phyloP scores from a whole-genome alignment of 2,113 vertebrate species.

The Cochlearius cochlearius region DNA sequence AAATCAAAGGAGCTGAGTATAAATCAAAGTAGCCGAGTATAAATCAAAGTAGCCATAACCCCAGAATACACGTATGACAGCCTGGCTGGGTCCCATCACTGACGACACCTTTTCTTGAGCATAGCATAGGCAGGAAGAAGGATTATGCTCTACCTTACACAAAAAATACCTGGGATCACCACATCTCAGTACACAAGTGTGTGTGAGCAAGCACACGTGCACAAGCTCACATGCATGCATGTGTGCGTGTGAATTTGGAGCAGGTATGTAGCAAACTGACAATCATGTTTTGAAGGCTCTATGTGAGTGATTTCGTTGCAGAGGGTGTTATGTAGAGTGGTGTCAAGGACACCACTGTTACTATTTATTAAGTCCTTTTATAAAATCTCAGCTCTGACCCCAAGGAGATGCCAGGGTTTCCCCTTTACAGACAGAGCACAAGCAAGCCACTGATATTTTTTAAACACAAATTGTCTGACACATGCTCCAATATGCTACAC shows the following conservation, averaged over 20 bases:
- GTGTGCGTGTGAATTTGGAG: not conserved
- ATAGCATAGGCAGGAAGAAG: not conserved
- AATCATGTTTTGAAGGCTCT: not conserved
- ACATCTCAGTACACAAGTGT: not conserved
- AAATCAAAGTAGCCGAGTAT: not conserved
- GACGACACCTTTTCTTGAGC: not conserved
- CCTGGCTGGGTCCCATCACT: not conserved
- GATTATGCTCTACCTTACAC: not conserved
- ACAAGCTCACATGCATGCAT: not conserved
- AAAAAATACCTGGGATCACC: not conserved
- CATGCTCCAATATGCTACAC: rapidly evolving
- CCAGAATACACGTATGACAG: not conserved
- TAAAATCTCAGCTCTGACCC: not conserved
- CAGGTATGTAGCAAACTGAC: not conserved
- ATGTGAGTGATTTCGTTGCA: not conserved
- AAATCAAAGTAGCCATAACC: not conserved
- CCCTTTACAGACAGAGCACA: not conserved
- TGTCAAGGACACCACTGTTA: not conserved
- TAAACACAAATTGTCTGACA: not conserved
- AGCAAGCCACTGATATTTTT: not conserved
- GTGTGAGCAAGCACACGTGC: no score
- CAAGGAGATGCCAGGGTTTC: not conserved
- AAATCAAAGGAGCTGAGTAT: not conserved
- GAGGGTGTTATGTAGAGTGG: not conserved
- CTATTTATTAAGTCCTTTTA: not conserved